phyloP scores from a whole-genome alignment of 2,888 invertebrate genomes.

The Sphinx pinastri region DNA sequence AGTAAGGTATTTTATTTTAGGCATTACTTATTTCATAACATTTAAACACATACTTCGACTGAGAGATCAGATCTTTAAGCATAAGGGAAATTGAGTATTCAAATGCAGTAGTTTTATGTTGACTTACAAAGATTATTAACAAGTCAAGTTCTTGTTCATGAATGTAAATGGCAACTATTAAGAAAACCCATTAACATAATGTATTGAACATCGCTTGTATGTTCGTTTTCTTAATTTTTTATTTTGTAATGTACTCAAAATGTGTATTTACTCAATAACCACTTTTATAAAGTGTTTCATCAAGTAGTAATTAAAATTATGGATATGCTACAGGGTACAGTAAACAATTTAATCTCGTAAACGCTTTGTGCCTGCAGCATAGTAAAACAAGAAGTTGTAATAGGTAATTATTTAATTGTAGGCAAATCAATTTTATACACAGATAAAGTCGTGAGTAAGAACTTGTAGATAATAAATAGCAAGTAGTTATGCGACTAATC shows the following conservation, averaged over 20 bases:
- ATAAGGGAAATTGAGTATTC: constrained; percentile 10
- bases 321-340: background rate
- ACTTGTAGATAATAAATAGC: constrained; percentile 16
- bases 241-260: background rate
- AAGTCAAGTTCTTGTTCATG: constrained; percentile 22
- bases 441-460: constrained; percentile 4
- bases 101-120: constrained; percentile 9
- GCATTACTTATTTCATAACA: no score
- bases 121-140: constrained; percentile 19
- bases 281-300: no score
- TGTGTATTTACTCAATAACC: no score
- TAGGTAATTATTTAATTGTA: constrained; percentile 2
- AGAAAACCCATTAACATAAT: constrained; percentile 19
- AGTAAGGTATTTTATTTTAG: no score
- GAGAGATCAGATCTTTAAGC: constrained; percentile 1
- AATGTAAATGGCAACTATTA: constrained; percentile 23
- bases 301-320: no score
- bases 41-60: background rate
- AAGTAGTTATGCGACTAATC: constrained; percentile 25
- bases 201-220: background rate
- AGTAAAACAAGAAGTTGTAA: background rate
- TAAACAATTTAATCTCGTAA: background rate
- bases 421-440: background rate
- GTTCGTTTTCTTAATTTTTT: constrained; percentile 8
- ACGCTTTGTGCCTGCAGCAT: background rate